Evolutionary conservation across 1,140 invertebrate genomes (phyloP).

Genomic region (Trichogramma pretiosum): DNA sequence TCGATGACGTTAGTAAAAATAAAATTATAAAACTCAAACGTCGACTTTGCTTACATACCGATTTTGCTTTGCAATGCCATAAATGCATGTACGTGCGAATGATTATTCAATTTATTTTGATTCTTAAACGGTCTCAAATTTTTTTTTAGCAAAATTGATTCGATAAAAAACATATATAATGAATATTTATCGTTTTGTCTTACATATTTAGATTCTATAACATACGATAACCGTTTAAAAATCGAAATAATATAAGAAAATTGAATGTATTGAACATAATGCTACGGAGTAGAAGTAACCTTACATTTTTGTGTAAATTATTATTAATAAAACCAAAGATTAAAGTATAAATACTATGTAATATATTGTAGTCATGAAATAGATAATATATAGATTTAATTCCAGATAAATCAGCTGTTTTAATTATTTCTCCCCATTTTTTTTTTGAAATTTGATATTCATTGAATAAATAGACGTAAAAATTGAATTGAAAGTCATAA

Average conservation of each 20-base stretch:
- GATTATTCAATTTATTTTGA: slow-evolving; percentile 10
- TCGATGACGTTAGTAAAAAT: too few species aligned
- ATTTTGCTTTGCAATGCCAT: slow-evolving; percentile 8
- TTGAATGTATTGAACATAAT: slow-evolving; percentile 3
- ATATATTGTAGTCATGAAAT: slow-evolving; percentile 21
- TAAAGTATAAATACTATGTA: slow-evolving; percentile 20
- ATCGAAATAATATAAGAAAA: slow-evolving; percentile 8
- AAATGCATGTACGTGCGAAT: slow-evolving; percentile 13
- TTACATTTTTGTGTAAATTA: slow-evolving; percentile 21
- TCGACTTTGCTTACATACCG: slow-evolving; percentile 7
- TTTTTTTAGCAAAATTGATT: too few species aligned
- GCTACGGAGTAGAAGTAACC: slow-evolving; percentile 12
- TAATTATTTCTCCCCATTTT: background rate
- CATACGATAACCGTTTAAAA: slow-evolving; percentile 16
- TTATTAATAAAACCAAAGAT: slow-evolving; percentile 21
- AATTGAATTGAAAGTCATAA: slow-evolving; percentile 14
- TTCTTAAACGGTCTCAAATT: slow-evolving; percentile 11
- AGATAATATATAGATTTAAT: slow-evolving; percentile 20
- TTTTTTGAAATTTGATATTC: background rate
- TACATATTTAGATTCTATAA: too few species aligned
- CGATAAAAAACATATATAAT: background rate
- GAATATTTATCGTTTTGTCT: too few species aligned
- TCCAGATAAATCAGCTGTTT: slow-evolving; percentile 7
- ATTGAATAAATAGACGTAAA: background rate
- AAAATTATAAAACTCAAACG: slow-evolving; percentile 12